phyloP scores from a whole-genome alignment of 92 coral and sea anemone genomes.

The Nematostella vectensis region DNA sequence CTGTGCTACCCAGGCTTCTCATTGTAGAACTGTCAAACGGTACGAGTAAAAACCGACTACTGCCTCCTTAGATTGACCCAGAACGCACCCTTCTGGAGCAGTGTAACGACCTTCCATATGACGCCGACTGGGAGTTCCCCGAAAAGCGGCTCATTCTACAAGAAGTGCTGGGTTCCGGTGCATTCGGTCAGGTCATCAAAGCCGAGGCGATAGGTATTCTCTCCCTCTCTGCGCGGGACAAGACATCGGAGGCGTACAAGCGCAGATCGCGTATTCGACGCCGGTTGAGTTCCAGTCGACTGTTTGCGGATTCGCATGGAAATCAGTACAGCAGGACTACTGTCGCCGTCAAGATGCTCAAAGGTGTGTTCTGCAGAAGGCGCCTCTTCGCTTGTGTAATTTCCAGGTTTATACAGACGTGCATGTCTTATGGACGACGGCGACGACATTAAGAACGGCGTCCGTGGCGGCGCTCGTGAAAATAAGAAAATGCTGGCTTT shows the following conservation, averaged over 20 bases:
- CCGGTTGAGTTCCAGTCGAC: constrained; percentile 30
- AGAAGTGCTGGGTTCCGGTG: constrained; percentile 68
- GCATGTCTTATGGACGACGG: neutral
- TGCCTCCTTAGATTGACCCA: constrained; percentile 83
- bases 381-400: neutral
- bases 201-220: constrained; percentile 83
- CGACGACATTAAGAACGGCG: neutral
- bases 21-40: too few relatives aligned
- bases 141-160: constrained; percentile 61
- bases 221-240: constrained; percentile 57
- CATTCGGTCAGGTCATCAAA: constrained; percentile 81
- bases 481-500: neutral
- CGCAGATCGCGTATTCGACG: constrained; percentile 41
- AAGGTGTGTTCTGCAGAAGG: constrained; percentile 40
- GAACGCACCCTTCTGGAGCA: constrained; percentile 60
- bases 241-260: constrained; percentile 41
- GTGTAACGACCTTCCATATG: constrained; percentile 48
- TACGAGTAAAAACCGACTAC: too few relatives aligned
- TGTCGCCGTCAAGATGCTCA: constrained; percentile 83
- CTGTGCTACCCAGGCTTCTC: too few relatives aligned
- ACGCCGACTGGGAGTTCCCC: constrained; percentile 71
- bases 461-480: neutral
- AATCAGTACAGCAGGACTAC: constrained; percentile 32
- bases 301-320: constrained; percentile 40
- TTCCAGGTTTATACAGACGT: neutral